Evolutionary conservation across 2,113 vertebrate species (phyloP), one percentile per base, ranked within the genome.

Genomic region (Lophius piscatorius): DNA sequence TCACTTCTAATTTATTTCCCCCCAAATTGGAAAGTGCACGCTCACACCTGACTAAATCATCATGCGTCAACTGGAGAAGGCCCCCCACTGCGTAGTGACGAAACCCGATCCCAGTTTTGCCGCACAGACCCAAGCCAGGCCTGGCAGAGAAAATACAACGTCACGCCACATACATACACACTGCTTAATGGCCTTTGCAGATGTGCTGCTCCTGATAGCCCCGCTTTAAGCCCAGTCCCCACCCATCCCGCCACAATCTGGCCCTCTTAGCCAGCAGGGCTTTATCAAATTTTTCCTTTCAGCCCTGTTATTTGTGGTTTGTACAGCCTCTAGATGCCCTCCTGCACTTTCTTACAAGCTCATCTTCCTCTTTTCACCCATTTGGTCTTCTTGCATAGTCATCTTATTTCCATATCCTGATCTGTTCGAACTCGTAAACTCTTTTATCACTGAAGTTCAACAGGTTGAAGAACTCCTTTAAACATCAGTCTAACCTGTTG

Each of bases 1-100:
- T 96, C 93, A 94, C 94, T 95, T 93, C 92, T 95, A 96, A 98
- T 99, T 98, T 99, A 98, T 98, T 96, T 91, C 87, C 94, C 93
- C 92, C 92, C 93, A 98, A 98, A 98, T 98, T 97, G 95, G 95
- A 98, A 96, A 98, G 94, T 97, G 97, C 95, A 98, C 94, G 95
- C 97, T 97, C 96, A 97, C 97, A 99, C 97, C 97, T 99, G 97
- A 99, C 97, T 98, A 99, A 98, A 99, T 98, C 97, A 98, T 99
- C 96, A 99, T 90, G 85, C 92, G 94, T 96, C 98, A 96, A 96
- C 91, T 81, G 92, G 95, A 97, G 94, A 94, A 91, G 59, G 65
- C 95, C 96, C 97, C 96, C 97, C 94, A 94, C 94, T 90, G 94
- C 94, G 95, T 88, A 88, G 92, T 88, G 92, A 90, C 89, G 96